Conservation (phyloP, 2,888 invertebrate genomes). For the Caenorhabditis japonica region DNA sequence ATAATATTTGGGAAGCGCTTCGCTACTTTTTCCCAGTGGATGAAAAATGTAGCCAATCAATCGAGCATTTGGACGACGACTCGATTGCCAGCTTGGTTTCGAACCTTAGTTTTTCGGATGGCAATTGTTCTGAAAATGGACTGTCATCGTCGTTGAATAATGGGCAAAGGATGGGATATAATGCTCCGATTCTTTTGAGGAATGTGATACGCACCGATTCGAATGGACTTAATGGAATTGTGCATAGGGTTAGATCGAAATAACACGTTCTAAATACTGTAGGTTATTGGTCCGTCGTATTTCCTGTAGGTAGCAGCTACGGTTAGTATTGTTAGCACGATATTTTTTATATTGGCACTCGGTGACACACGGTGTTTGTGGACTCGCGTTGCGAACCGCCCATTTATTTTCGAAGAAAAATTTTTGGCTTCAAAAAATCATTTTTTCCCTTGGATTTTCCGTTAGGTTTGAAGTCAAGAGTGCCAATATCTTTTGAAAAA, state of each 20-base stretch:
- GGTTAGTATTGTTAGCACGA: too few species aligned
- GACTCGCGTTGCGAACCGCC: too few species aligned
- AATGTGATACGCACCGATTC: constrained; percentile 34
- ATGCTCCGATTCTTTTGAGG: constrained; percentile 4
- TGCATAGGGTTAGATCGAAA: constrained; percentile 49
- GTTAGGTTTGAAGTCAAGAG: too few species aligned
- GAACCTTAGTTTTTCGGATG: constrained; percentile 14
- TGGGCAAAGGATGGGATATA: constrained; percentile 2
- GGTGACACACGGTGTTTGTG: too few species aligned
- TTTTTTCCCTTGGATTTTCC: not conserved
- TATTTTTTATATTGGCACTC: too few species aligned
- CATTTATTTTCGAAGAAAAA: too few species aligned
- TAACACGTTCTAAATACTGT: too few species aligned
- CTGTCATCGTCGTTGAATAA: not conserved
- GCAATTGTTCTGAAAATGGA: not conserved
- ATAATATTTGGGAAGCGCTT: constrained; percentile 67
- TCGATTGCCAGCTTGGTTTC: constrained; percentile 31
- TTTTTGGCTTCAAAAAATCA: not conserved
- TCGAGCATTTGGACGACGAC: constrained; percentile 4
- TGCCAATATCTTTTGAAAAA: not conserved
- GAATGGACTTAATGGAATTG: constrained; percentile 41
- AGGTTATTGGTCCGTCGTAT: too few species aligned
- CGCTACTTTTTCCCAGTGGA: constrained; percentile 63
- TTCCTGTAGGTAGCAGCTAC: too few species aligned
- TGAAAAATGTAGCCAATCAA: not conserved